Evolutionary conservation across 1,140 invertebrate genomes (phyloP).

Genomic region (Drosophila pectinifera): DNA sequence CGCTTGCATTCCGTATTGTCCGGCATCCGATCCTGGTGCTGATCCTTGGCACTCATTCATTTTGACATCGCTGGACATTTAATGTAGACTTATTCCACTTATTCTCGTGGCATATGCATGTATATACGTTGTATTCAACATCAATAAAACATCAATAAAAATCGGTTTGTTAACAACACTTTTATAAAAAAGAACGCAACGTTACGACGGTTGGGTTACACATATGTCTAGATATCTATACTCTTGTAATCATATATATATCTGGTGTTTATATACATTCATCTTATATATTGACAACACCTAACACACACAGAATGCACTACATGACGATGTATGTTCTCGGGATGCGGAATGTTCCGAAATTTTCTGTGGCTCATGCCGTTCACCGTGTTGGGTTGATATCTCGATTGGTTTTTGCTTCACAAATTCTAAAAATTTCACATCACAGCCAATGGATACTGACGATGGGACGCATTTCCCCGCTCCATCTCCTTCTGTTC

Average conservation of each 20-base stretch:
- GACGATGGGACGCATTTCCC: constrained; percentile 74
- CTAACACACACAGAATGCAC: constrained; percentile 48
- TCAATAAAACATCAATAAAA: constrained; percentile 76
- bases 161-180: constrained; percentile 76
- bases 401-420: constrained; percentile 53
- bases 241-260: constrained; percentile 29
- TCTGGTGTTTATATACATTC: constrained; percentile 49
- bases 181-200: constrained; percentile 80
- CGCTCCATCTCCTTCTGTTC: constrained; percentile 1
- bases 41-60: constrained; percentile 1
- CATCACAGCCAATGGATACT: constrained; percentile 85
- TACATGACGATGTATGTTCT: constrained; percentile 32
- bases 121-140: constrained; percentile 71
- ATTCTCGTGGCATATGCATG: constrained; percentile 18
- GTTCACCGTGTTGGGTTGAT: constrained; percentile 16
- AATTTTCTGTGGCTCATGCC: constrained; percentile 10
- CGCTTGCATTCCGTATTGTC: constrained; percentile 59
- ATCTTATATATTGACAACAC: constrained; percentile 52
- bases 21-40: neutral
- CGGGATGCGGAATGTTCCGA: constrained; percentile 39
- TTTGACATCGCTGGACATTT: constrained; percentile 44
- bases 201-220: constrained; percentile 77
- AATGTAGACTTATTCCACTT: constrained; percentile 54
- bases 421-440: constrained; percentile 73
- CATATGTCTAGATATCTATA: constrained; percentile 37